A percentile compares a stretch with the other conserved stretches of the same genome.
phyloP scores from a whole-genome alignment of 2,797 vertebrate genomes.

The Rhynchonycteris naso region DNA sequence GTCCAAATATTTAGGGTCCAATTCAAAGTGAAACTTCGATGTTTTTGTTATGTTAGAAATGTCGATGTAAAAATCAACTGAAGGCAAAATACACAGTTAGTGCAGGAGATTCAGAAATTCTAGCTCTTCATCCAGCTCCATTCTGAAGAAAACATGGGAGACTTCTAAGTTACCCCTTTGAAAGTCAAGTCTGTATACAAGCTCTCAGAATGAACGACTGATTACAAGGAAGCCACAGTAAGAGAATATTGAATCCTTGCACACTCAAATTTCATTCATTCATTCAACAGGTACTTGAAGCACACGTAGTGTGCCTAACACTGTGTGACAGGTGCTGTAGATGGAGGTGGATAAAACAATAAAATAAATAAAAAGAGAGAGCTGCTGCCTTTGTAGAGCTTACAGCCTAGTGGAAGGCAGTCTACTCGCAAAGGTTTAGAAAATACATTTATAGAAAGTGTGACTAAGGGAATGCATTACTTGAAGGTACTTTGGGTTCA shows the following conservation, averaged over 20 bases:
- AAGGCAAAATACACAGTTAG: neutral
- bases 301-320: neutral
- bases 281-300: neutral
- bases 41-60: constrained; percentile 35
- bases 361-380: neutral
- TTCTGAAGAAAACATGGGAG: constrained; percentile 54
- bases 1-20: neutral
- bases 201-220: constrained; percentile 12
- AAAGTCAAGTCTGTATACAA: constrained; percentile 21
- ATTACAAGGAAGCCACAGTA: neutral
- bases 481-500: neutral
- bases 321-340: neutral
- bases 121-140: constrained; percentile 62
- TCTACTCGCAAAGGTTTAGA: neutral
- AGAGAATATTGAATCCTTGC: neutral
- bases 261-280: constrained; percentile 21
- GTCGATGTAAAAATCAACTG: neutral
- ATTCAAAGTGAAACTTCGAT: neutral
- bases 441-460: neutral
- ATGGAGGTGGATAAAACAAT: neutral
- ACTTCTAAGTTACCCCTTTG: constrained; percentile 49
- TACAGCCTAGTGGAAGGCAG: neutral
- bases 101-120: constrained; percentile 40
- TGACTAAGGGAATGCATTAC: neutral
- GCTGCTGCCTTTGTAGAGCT: neutral